Evolutionary conservation across 2,113 vertebrate genomes (phyloP), one percentile per base, ranked within the genome.

Genomic region (Orthonyx spaldingii): DNA sequence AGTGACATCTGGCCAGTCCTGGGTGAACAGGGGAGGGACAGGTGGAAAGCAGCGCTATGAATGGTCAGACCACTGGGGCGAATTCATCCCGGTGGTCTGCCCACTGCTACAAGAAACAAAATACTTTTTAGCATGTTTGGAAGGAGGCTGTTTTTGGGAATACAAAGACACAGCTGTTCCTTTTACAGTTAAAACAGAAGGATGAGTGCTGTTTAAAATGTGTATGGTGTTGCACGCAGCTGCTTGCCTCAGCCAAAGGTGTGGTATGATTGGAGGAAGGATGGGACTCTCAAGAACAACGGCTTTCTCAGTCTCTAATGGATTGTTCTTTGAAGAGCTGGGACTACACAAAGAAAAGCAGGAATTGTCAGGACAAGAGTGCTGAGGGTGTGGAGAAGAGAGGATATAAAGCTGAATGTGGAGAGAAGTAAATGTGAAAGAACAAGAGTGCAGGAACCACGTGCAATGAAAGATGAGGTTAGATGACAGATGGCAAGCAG

Each of bases 401-500:
- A 87, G 23, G 24, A 42, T 9, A 8, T 17, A 11, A 91, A 77
- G 19, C 3, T 70, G 37, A 11, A 78, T 37, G 16, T 44, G 68
- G 74, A 65, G 30, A 59, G 10, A 87, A 57, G 14, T 30, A 49
- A 92, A 65, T 21, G 18, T 60, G 42, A 64, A 87, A 70, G 49
- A 85, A 72, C 1, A 5, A 69, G 42, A 57, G 39, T 4, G 1
- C 35, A 85, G 70, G 76, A 44, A 4, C 0, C 42, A 41, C 0
- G 0, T 4, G 13, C 16, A 37, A 59, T 0, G 1, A 33, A 64
- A 75, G 70, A 55, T 20, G 33, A 80, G 21, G 20, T 71, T 47
- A 74, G 28, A 59, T 6, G 4, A 84, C 61, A 87, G 79, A 86
- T 44, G 70, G 59, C 33, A 85, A 87, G 57, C 53, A 76, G 59